Percentiles rank a stretch among this genome's conserved stretches.
phyloP scores from a whole-genome alignment of 2,113 vertebrate genomes.

The Colossoma macropomum region DNA sequence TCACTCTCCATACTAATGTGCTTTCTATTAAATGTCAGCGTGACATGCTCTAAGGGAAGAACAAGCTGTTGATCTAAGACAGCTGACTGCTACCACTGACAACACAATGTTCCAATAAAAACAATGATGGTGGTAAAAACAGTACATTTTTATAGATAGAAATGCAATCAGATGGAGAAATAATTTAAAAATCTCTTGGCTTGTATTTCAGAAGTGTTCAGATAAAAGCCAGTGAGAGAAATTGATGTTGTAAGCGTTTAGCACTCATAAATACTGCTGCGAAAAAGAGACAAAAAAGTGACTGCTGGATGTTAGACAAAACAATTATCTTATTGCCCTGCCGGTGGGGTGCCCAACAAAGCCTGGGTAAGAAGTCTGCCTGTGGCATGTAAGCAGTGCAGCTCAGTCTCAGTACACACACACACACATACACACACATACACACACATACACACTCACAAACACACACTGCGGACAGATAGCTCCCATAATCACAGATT shows the following conservation, averaged over 20 bases:
- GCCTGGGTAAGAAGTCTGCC: slow-evolving; percentile 47
- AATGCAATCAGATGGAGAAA: slow-evolving; percentile 25
- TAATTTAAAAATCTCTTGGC: neutral
- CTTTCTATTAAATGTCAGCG: slow-evolving; percentile 59
- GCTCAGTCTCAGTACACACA: slow-evolving; percentile 26
- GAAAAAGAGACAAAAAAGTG: slow-evolving; percentile 30
- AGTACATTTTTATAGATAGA: slow-evolving; percentile 14
- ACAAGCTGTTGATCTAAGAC: slow-evolving; percentile 50
- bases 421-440: slow-evolving; percentile 30
- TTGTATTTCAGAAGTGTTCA: slow-evolving; percentile 37
- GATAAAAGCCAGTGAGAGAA: slow-evolving; percentile 24
- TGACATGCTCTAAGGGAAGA: slow-evolving; percentile 51
- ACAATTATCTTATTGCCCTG: slow-evolving; percentile 55
- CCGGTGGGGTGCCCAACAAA: slow-evolving; percentile 50
- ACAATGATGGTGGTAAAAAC: slow-evolving; percentile 28
- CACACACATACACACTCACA: slow-evolving; percentile 28
- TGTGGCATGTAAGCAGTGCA: slow-evolving; percentile 39
- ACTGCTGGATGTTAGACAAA: slow-evolving; percentile 40
- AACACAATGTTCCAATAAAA: slow-evolving; percentile 41
- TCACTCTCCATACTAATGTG: slow-evolving; percentile 55
- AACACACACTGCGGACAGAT: slow-evolving; percentile 43
- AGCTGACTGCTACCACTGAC: slow-evolving; percentile 54
- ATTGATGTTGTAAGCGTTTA: neutral
- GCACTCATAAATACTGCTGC: neutral
- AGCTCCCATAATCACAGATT: slow-evolving; percentile 75